Evolutionary conservation across 2,888 invertebrate species (phyloP), one percentile per base, ranked within the genome.

Genomic region (Amaurobius ferox): DNA sequence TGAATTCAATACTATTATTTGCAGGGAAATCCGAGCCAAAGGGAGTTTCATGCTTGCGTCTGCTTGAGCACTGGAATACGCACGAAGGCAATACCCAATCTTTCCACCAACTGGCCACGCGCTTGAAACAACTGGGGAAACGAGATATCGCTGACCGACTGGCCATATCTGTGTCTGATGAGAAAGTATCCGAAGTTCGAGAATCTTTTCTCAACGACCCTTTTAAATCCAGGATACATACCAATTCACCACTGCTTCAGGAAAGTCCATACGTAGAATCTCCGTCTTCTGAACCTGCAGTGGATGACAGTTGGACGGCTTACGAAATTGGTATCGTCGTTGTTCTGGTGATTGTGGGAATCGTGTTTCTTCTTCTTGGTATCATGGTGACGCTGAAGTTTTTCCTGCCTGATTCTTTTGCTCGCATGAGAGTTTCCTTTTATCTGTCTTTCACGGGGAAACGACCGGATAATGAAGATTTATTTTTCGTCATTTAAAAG

Each of bases 51-150:
- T 88, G 88, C 30, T 26, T 79, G 0, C 74, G 86, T 6, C 78
- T 88, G 6, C 62, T 88, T 0, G 74, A 86, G n/a, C 80, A 88
- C 39, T 88, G 88, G 88, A 85, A 88, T 67, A 80, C 76, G 0
- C 88, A 88, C 28, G 85, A 88, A 62, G 86, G 80, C 5, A 79
- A 68, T 28, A 29, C 35, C 0, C 35, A 80, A 13, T 64, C 85
- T 1, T 85, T 79, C 40, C 88, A 88, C 16, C 72, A 62, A n/a
- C 40, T 88, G 23, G 79, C 64, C 0, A 26, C 77, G 1, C 23
- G 88, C 11, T 35, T 88, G 11, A 40, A 44, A 30, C 85, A 88
- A 32, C 70, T 86, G 13, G 88, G 88, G 3, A 74, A 44, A 1
- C 26, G 40, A 9, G 77, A 88, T 23, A 19, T 88, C 13, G 88